phyloP scores from a whole-genome alignment of 2,113 vertebrate species.

The Megaleporinus macrocephalus region DNA sequence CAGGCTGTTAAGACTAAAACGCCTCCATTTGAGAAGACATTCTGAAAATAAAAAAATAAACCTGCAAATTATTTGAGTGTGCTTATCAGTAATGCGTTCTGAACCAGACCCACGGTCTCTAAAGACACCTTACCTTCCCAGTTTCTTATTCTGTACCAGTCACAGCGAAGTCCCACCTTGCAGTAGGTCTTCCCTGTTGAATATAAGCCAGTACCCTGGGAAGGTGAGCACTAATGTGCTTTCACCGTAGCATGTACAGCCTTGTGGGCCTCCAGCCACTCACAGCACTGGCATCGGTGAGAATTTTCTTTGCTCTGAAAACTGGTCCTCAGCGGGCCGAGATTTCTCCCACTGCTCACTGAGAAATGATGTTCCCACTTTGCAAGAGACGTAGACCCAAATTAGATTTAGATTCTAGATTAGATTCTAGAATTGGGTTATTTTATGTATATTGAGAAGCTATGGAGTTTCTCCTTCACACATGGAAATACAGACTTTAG shows the following conservation, averaged over 20 bases:
- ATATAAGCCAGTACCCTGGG: neutral
- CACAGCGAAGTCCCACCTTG: neutral
- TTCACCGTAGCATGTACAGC: neutral
- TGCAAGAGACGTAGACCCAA: neutral
- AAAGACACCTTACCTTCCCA: neutral
- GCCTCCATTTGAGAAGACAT: too few species aligned
- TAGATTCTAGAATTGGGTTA: too few species aligned
- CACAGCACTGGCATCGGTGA: neutral
- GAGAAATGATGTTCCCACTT: neutral
- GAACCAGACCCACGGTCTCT: too few species aligned
- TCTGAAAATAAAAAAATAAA: too few species aligned
- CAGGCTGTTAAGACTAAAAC: slow-evolving; percentile 7
- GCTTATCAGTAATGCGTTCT: too few species aligned
- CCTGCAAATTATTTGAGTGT: too few species aligned
- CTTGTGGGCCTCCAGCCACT: neutral
- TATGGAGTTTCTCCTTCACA: too few species aligned
- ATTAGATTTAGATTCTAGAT: too few species aligned
- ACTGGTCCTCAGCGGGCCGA: neutral
- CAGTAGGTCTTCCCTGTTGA: neutral
- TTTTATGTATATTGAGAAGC: too few species aligned
- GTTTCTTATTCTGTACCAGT: neutral
- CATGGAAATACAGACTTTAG: too few species aligned
- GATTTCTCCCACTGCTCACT: slow-evolving; percentile 15
- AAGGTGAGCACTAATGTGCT: neutral
- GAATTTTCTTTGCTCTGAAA: neutral